These are phyloP conservation scores for Noturus placidus DNA, from an alignment of 2,113 vertebrate genomes.

Conservation along the genomic window DNA sequence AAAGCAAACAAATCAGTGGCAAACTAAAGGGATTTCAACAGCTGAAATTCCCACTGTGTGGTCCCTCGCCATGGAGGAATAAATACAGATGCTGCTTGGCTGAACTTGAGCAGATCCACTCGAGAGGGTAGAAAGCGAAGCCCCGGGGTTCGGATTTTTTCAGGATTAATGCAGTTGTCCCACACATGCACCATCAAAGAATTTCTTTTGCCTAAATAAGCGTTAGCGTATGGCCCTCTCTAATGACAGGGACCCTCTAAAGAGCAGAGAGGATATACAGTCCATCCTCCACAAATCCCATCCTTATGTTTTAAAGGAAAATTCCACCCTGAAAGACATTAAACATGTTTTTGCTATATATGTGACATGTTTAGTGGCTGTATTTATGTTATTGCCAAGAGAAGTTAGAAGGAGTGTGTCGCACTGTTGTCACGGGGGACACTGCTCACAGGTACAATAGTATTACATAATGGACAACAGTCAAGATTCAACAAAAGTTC, in stretches of 20 bases:
- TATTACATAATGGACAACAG: neutral
- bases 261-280: constrained; percentile 23
- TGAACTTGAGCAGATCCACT: constrained; percentile 37
- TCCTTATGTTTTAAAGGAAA: neutral
- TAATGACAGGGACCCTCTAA: constrained; percentile 43
- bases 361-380: neutral
- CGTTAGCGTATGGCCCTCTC: constrained; percentile 37
- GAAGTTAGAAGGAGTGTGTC: neutral
- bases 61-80: constrained; percentile 13
- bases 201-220: constrained; percentile 28
- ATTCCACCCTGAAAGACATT: neutral
- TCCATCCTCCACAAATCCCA: neutral
- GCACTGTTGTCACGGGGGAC: neutral
- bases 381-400: neutral
- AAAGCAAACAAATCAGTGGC: constrained; percentile 14
- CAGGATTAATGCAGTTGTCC: constrained; percentile 61
- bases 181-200: constrained; percentile 62
- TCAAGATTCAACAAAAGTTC: neutral
- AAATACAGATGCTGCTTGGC: constrained; percentile 36
- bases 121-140: constrained; percentile 54
- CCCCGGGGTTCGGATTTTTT: constrained; percentile 57
- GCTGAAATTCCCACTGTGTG: constrained; percentile 33
- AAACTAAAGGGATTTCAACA: constrained; percentile 30
- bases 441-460: neutral
- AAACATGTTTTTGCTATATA: neutral